Evolutionary conservation across 2,113 vertebrate genomes (phyloP).

Genomic region (Brevimyrus niger): DNA sequence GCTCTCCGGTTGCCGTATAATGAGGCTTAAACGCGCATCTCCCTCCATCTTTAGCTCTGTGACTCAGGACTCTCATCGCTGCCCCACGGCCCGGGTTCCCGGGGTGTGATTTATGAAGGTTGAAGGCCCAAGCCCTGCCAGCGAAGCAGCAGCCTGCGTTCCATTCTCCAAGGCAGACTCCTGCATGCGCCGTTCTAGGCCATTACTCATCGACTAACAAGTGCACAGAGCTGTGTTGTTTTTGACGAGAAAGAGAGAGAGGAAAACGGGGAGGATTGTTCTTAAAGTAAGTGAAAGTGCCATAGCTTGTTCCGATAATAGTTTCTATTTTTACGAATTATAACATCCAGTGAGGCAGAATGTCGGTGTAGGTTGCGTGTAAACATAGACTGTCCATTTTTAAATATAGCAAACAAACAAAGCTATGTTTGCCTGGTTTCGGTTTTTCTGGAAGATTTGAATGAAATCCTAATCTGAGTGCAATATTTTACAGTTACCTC

Average conservation of each 20-base stretch:
- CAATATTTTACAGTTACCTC: background rate
- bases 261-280: background rate
- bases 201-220: slow-evolving; percentile 12
- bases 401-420: background rate
- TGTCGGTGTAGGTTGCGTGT: background rate
- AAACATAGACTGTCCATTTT: background rate
- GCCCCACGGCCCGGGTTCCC: background rate
- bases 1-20: background rate
- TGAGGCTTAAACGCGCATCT: background rate
- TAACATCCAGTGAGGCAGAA: background rate
- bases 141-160: background rate
- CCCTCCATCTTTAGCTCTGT: background rate
- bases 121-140: background rate
- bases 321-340: background rate
- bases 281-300: background rate
- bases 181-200: background rate
- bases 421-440: background rate
- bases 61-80: slow-evolving; percentile 12
- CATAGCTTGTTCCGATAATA: background rate
- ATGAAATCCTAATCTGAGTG: background rate
- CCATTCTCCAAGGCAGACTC: background rate
- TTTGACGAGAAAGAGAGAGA: background rate
- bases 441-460: background rate
- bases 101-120: slow-evolving; percentile 14
- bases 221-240: background rate